A percentile compares a stretch with the other conserved stretches of the same genome.
phyloP scores from a whole-genome alignment of 2,888 invertebrate genomes.

The Chironomus riparius region DNA sequence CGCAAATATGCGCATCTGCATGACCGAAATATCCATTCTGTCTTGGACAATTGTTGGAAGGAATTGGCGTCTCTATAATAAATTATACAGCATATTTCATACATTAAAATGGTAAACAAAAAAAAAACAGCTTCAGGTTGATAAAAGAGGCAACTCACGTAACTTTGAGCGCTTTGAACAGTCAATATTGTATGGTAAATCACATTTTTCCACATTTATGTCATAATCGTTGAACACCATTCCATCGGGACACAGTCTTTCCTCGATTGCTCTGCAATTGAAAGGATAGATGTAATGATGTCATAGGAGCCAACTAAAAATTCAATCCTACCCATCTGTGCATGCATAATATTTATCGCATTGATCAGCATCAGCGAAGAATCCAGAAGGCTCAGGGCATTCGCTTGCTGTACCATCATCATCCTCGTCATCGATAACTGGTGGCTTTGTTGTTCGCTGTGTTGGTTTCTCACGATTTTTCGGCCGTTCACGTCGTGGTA shows the following conservation, averaged over 20 bases:
- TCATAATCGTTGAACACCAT: constrained; percentile 81
- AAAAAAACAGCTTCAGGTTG: no score
- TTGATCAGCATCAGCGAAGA: constrained; percentile 74
- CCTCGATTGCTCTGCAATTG: constrained; percentile 59
- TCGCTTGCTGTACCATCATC: constrained; percentile 54
- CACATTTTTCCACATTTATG: constrained; percentile 73
- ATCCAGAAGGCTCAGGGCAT: constrained; percentile 75
- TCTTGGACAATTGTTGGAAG: constrained; percentile 65
- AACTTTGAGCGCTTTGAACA: constrained; percentile 66
- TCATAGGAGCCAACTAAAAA: no score
- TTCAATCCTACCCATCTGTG: constrained; percentile 41
- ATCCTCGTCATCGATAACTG: constrained; percentile 35
- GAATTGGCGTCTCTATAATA: constrained; percentile 57
- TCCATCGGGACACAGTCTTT: constrained; percentile 78
- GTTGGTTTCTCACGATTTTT: not conserved
- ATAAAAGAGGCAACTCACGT: constrained; percentile 53
- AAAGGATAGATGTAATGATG: constrained; percentile 32
- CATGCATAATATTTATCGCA: constrained; percentile 85
- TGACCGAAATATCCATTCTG: constrained; percentile 83
- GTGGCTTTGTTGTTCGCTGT: constrained; percentile 31
- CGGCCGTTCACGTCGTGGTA: not conserved
- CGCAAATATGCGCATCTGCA: constrained; percentile 65
- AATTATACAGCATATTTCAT: not conserved
- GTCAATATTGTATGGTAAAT: constrained; percentile 77
- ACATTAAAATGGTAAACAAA: constrained; percentile 37